Evolutionary conservation across 1,140 invertebrate species (phyloP).

Genomic region (Psilanteris sp.): DNA sequence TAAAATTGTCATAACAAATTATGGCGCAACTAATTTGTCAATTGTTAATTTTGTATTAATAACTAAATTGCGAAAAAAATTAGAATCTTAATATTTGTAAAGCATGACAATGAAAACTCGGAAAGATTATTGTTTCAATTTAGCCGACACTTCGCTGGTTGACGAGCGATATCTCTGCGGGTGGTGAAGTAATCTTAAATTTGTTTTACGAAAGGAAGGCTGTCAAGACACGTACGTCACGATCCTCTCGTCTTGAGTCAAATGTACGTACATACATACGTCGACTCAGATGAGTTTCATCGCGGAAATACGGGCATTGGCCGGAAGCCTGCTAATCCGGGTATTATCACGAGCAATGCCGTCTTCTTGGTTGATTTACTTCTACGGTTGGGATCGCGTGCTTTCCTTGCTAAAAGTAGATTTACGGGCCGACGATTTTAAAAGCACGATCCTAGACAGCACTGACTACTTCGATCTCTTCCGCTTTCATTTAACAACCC

Average conservation of each 20-base stretch:
- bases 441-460: slow-evolving; percentile 59
- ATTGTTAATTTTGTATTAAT: no score
- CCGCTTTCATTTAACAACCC: slow-evolving; percentile 60
- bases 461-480: slow-evolving; percentile 49
- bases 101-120: slow-evolving; percentile 13
- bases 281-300: slow-evolving; percentile 58
- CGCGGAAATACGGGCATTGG: slow-evolving; percentile 55
- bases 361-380: slow-evolving; percentile 65
- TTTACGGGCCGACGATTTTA: slow-evolving; percentile 64
- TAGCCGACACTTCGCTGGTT: slow-evolving; percentile 22
- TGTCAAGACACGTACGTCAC: slow-evolving; percentile 47
- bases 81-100: no score
- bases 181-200: slow-evolving; percentile 48
- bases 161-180: slow-evolving; percentile 35
- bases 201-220: slow-evolving; percentile 35
- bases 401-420: slow-evolving; percentile 67
- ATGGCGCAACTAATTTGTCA: no score
- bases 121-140: slow-evolving; percentile 53
- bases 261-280: slow-evolving; percentile 38
- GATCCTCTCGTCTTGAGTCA: slow-evolving; percentile 38
- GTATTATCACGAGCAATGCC: slow-evolving; percentile 65
- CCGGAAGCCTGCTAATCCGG: slow-evolving; percentile 64
- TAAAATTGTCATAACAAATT: no score
- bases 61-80: no score
- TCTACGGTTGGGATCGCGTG: slow-evolving; percentile 57